Evolutionary conservation across 2,888 invertebrate genomes (phyloP).

Genomic region (Dromius quadrimaculatus): DNA sequence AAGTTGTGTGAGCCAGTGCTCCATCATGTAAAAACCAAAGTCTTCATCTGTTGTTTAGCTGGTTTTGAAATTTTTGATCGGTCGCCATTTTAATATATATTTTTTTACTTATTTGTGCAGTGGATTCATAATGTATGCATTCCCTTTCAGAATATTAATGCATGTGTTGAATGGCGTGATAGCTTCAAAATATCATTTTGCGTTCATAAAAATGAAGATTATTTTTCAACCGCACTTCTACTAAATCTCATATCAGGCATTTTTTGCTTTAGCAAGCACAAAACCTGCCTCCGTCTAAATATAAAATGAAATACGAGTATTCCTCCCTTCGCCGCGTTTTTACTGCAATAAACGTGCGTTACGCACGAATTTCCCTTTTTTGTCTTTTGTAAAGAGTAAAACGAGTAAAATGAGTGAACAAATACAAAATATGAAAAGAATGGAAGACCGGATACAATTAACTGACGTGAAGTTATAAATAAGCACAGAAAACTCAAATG

Average conservation of each 20-base stretch:
- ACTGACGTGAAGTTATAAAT: slow-evolving; percentile 23
- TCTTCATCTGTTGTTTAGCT: too few relatives aligned
- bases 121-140: too few relatives aligned
- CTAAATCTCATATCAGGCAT: slow-evolving; percentile 18
- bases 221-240: background rate
- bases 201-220: slow-evolving; percentile 33
- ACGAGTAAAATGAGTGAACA: slow-evolving; percentile 20
- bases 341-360: slow-evolving; percentile 20
- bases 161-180: background rate
- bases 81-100: too few relatives aligned
- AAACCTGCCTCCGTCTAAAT: slow-evolving; percentile 22
- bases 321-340: slow-evolving; percentile 2
- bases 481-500: slow-evolving; percentile 1
- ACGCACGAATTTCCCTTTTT: slow-evolving; percentile 26
- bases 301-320: slow-evolving; percentile 38
- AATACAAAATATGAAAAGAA: slow-evolving; percentile 16
- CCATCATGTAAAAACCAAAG: too few relatives aligned
- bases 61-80: too few relatives aligned
- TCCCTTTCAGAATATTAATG: slow-evolving; percentile 3
- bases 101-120: too few relatives aligned
- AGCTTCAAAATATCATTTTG: background rate
- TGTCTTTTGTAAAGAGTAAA: slow-evolving; percentile 20
- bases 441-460: slow-evolving; percentile 30
- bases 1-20: too few relatives aligned
- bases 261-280: slow-evolving; percentile 19